Conservation (phyloP, 2,797 vertebrate species). For the Sebastes diploproa region DNA sequence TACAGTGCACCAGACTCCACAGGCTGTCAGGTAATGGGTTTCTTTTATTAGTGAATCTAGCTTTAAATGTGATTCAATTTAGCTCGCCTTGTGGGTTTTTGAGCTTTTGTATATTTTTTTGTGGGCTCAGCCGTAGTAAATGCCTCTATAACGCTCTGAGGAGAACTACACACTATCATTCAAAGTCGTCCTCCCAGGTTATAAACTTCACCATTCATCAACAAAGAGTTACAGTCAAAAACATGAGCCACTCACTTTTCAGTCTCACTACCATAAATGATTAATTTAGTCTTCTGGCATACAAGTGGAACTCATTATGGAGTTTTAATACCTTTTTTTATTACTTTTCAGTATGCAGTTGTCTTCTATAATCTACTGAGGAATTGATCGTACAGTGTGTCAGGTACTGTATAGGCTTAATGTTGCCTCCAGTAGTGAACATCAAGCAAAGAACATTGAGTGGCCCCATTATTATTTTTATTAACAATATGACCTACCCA, state of each 20-base stretch:
- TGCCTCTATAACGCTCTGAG: not conserved
- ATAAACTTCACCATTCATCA: constrained; percentile 32
- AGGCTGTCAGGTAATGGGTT: constrained; percentile 54
- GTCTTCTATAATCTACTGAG: constrained; percentile 29
- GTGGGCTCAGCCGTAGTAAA: constrained; percentile 14
- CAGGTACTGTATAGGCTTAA: not conserved
- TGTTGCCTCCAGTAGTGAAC: constrained; percentile 7
- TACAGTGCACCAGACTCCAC: constrained; percentile 43
- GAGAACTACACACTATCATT: not conserved
- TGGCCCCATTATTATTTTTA: not conserved
- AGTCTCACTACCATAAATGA: constrained; percentile 27
- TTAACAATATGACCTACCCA: not conserved
- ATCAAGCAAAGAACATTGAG: constrained; percentile 6
- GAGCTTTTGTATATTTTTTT: constrained; percentile 3
- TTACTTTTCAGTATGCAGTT: constrained; percentile 50
- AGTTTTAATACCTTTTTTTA: constrained; percentile 59
- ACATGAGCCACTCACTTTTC: constrained; percentile 2
- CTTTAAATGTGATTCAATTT: constrained; percentile 49
- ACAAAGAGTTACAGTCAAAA: constrained; percentile 16
- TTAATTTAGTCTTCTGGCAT: constrained; percentile 41
- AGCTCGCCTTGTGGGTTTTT: constrained; percentile 16
- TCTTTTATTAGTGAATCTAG: constrained; percentile 49
- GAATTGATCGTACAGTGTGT: constrained; percentile 20
- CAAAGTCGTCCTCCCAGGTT: constrained; percentile 1
- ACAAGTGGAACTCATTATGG: constrained; percentile 46